These are phyloP conservation scores for Tachystola acroxantha DNA, from an alignment of 2,888 invertebrate genomes.

Conservation along the genomic window DNA sequence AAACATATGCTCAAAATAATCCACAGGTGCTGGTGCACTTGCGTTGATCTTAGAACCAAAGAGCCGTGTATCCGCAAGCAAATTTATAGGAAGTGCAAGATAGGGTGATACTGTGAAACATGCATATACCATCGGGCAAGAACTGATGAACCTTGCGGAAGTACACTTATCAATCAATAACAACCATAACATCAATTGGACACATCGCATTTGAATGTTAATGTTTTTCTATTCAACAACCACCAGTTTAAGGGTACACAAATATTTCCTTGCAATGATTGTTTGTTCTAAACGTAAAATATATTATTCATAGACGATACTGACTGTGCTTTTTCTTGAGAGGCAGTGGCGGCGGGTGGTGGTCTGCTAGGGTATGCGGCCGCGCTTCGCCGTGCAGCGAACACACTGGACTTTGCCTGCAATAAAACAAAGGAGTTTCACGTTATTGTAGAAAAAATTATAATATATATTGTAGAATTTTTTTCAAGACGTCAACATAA, in stretches of 20 bases:
- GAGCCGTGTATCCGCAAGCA: background rate
- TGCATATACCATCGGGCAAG: background rate
- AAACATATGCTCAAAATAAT: background rate
- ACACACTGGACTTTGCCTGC: conserved; percentile 50
- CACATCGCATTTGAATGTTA: too few species aligned
- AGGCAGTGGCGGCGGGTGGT: conserved; percentile 88
- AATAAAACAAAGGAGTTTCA: conserved; percentile 11
- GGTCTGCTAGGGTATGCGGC: conserved; percentile 70
- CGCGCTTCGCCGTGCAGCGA: conserved; percentile 64
- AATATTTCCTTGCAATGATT: too few species aligned
- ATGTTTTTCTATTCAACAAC: too few species aligned
- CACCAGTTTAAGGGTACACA: too few species aligned
- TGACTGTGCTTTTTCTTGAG: conserved; percentile 97
- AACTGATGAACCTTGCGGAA: too few species aligned
- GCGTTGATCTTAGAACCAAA: background rate
- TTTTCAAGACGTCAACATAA: background rate
- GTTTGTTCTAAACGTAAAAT: too few species aligned
- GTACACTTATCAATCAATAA: background rate
- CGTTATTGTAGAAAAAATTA: too few species aligned
- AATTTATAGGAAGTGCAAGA: background rate
- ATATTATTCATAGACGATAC: conserved; percentile 54
- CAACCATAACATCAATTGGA: background rate
- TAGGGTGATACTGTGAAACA: background rate
- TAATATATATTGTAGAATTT: too few species aligned
- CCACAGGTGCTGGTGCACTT: background rate